Conservation (phyloP, 2,797 vertebrate genomes). For the Oreonectes daqikongensis region DNA sequence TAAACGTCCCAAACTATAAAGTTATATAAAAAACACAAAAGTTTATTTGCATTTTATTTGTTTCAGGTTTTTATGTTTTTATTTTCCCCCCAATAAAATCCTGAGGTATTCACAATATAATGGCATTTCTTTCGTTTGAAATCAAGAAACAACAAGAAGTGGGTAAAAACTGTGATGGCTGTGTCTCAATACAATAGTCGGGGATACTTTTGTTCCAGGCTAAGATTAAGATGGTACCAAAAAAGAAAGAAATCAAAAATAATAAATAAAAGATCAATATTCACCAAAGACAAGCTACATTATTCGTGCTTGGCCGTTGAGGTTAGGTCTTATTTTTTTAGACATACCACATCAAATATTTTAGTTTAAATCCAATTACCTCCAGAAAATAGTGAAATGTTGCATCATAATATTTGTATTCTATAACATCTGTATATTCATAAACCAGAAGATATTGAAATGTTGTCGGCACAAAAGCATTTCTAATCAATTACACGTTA, state of each 20-base stretch:
- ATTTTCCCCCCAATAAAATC: conserved; percentile 74
- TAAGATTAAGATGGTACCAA: conserved; percentile 61
- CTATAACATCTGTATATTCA: background rate
- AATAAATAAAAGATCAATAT: conserved; percentile 16
- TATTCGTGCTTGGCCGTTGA: conserved; percentile 19
- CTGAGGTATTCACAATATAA: conserved; percentile 88
- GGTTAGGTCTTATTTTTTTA: conserved; percentile 17
- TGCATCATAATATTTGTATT: conserved; percentile 22
- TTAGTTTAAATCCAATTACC: conserved; percentile 27
- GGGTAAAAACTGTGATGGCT: conserved; percentile 43
- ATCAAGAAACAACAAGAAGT: conserved; percentile 63
- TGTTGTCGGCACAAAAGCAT: conserved; percentile 43
- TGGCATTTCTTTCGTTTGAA: conserved; percentile 81
- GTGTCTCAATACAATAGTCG: conserved; percentile 38
- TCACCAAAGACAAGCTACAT: conserved; percentile 28
- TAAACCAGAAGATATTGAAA: conserved; percentile 28
- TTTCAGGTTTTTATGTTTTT: conserved; percentile 78
- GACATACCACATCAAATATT: conserved; percentile 27
- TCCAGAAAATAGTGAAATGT: conserved; percentile 11
- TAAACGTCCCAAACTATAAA: no score
- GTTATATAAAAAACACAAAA: conserved; percentile 28
- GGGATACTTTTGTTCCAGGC: conserved; percentile 28
- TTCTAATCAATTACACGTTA: conserved; percentile 53
- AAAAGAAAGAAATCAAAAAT: conserved; percentile 44
- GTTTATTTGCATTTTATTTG: conserved; percentile 75